Conservation (phyloP, 2,113 vertebrate genomes). For the Nesogale talazaci region DNA sequence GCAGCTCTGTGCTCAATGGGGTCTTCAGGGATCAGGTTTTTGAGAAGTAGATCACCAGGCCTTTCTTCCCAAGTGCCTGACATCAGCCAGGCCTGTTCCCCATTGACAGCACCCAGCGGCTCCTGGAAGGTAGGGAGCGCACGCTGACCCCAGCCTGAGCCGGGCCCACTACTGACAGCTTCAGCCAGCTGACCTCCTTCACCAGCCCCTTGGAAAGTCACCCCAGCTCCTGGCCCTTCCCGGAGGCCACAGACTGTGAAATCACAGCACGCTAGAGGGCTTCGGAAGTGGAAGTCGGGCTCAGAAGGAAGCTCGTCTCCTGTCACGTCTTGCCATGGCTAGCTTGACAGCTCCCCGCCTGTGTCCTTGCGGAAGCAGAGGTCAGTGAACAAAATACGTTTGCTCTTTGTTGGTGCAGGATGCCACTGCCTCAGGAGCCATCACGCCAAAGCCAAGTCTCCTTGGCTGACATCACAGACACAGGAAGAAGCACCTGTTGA, state of each 20-base stretch:
- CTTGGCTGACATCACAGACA: neutral
- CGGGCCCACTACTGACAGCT: neutral
- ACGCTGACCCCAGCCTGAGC: neutral
- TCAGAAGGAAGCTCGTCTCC: neutral
- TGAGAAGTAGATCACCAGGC: neutral
- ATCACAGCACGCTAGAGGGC: neutral
- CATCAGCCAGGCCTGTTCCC: neutral
- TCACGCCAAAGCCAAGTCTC: neutral
- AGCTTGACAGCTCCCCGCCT: neutral
- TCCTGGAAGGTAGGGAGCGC: neutral
- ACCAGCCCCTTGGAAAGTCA: neutral
- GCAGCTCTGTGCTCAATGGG: neutral
- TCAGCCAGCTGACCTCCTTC: neutral
- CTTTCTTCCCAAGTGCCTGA: neutral
- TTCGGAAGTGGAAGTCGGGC: neutral
- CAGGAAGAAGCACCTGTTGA: neutral
- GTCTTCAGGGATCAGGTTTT: neutral
- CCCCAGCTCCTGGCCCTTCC: neutral
- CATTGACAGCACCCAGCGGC: neutral
- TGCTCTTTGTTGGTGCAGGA: neutral
- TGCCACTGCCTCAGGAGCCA: neutral
- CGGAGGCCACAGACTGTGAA: neutral
- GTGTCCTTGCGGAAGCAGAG: neutral
- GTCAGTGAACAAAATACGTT: neutral
- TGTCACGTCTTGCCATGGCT: neutral